Percentiles rank a stretch among this genome's conserved stretches.
These are phyloP conservation scores for Rousettus leschenaultii DNA, from an alignment of 2,113 vertebrate genomes.

Conservation along the genomic window DNA sequence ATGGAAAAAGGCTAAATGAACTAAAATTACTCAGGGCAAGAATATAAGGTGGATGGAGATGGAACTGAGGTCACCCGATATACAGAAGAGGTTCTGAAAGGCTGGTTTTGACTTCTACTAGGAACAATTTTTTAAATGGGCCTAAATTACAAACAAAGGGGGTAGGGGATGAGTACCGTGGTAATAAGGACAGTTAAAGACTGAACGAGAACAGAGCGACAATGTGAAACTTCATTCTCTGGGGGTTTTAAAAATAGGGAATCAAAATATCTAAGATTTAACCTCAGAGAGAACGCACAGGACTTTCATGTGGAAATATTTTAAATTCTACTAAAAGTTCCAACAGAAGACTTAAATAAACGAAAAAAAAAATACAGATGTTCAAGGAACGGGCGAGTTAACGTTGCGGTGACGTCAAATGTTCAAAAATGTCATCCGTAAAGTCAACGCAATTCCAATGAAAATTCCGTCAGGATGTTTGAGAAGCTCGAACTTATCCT, in stretches of 20 bases:
- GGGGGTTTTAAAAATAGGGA: neutral
- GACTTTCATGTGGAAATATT: neutral
- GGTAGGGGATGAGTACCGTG: rapidly evolving
- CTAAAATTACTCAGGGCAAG: neutral
- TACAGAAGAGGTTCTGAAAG: neutral
- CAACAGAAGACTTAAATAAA: neutral
- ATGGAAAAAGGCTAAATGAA: neutral
- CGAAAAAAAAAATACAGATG: neutral
- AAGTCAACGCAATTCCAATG: neutral
- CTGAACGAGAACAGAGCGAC: neutral
- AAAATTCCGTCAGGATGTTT: neutral
- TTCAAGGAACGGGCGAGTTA: neutral
- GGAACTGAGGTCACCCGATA: neutral
- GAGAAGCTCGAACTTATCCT: neutral
- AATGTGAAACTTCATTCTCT: neutral
- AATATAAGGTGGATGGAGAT: neutral
- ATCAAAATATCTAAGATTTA: neutral
- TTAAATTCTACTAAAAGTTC: neutral
- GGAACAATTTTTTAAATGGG: neutral
- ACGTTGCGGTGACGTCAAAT: neutral
- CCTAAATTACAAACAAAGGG: neutral
- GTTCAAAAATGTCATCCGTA: neutral
- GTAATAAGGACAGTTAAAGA: neutral
- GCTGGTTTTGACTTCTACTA: neutral
- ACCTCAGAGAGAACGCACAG: neutral